Evolutionary conservation across 2,113 vertebrate species (phyloP).

Genomic region (Calidris pygmaea): DNA sequence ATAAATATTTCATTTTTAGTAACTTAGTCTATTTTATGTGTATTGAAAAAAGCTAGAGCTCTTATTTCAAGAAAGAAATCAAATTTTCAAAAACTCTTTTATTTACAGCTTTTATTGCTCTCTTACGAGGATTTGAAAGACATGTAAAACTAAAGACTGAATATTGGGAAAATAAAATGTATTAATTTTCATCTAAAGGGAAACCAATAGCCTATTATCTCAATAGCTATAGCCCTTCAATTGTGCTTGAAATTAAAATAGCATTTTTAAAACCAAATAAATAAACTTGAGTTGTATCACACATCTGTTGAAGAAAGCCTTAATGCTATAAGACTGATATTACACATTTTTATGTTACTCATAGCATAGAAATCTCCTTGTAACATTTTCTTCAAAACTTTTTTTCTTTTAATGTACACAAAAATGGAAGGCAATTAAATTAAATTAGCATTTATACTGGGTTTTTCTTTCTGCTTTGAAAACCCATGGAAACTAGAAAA

Average conservation of each 20-base stretch:
- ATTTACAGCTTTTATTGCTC: neutral
- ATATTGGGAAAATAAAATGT: neutral
- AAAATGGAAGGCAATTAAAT: neutral
- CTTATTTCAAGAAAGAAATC: neutral
- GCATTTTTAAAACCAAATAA: neutral
- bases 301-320: neutral
- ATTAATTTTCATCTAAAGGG: neutral
- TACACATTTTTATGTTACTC: neutral
- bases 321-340: neutral
- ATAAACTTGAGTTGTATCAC: neutral
- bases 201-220: neutral
- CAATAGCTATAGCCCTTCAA: neutral
- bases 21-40: neutral
- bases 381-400: neutral
- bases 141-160: neutral
- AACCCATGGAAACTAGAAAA: neutral
- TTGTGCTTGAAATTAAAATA: neutral
- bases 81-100: neutral
- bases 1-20: conserved; percentile 45
- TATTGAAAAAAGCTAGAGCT: neutral
- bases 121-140: neutral
- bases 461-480: neutral
- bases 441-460: neutral
- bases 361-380: neutral
- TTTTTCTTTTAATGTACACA: neutral